Evolutionary conservation across 1,140 invertebrate species (phyloP).

Genomic region (Atta colombica): DNA sequence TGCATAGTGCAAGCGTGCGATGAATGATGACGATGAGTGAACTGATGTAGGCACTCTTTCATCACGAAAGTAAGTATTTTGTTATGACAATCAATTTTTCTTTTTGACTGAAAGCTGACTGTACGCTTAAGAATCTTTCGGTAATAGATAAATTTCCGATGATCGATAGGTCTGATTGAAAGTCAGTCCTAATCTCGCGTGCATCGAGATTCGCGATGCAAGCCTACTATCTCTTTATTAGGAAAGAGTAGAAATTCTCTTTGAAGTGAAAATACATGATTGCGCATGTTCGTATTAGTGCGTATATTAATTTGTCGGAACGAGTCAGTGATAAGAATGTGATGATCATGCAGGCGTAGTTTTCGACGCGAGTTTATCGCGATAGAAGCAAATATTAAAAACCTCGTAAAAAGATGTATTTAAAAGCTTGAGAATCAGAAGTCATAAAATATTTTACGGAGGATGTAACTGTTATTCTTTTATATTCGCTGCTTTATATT

Average conservation of each 20-base stretch:
- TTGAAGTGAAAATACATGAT: not conserved
- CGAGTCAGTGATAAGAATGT: constrained; percentile 10
- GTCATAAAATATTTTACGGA: constrained; percentile 11
- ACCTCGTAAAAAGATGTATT: not conserved
- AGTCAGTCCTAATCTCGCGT: not conserved
- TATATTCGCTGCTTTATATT: not conserved
- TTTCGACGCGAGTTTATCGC: constrained; percentile 37
- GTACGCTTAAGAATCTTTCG: not conserved
- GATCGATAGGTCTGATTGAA: not conserved
- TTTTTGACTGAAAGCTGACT: too few relatives aligned
- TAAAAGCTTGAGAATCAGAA: constrained; percentile 22
- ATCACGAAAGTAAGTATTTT: not conserved
- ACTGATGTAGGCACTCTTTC: not conserved
- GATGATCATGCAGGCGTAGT: constrained; percentile 13
- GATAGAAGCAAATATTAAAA: constrained; percentile 10
- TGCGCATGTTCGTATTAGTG: not conserved
- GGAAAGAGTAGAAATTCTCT: not conserved
- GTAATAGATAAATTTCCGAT: too few relatives aligned
- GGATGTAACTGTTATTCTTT: constrained; percentile 1
- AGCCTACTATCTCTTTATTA: not conserved
- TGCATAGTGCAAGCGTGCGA: constrained; percentile 55
- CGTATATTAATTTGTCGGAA: constrained; percentile 34
- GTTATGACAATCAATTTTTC: constrained; percentile 29
- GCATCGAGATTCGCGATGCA: not conserved
- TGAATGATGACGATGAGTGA: constrained; percentile 43